phyloP scores from a whole-genome alignment of 2,888 invertebrate species.

The Oscheius myriophilus region DNA sequence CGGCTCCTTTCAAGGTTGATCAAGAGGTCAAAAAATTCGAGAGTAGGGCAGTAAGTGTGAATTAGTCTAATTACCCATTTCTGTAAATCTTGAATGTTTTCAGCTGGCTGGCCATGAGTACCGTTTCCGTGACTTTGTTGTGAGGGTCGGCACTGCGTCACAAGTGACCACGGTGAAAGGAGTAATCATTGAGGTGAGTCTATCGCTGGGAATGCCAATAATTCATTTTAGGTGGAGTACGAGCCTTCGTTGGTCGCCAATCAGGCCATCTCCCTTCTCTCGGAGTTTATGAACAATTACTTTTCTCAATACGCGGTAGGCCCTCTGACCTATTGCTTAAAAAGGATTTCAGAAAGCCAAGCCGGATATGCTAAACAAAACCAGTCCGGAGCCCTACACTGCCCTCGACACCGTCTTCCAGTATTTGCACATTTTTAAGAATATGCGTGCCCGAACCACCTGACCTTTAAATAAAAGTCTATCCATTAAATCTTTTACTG shows the following conservation, averaged over 20 bases:
- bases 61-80: not conserved
- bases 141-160: conserved; percentile 59
- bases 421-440: conserved; percentile 47
- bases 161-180: conserved; percentile 59
- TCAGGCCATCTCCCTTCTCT: conserved; percentile 46
- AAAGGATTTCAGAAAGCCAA: conserved; percentile 20
- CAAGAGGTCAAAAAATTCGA: too few species aligned
- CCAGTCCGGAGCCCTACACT: conserved; percentile 53
- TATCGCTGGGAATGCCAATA: not conserved
- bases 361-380: conserved; percentile 47
- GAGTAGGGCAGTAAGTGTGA: not conserved
- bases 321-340: conserved; percentile 1
- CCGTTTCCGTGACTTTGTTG: conserved; percentile 52
- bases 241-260: conserved; percentile 47
- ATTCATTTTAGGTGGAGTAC: conserved; percentile 56
- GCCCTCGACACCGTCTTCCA: conserved; percentile 63
- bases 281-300: conserved; percentile 50
- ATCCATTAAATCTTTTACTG: not conserved
- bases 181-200: conserved; percentile 49
- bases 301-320: conserved; percentile 47
- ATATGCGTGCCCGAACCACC: conserved; percentile 16
- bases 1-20: too few species aligned
- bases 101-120: conserved; percentile 58
- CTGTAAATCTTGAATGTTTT: not conserved
- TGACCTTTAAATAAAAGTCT: too few species aligned